phyloP scores from a whole-genome alignment of 1,140 invertebrate genomes.

The Oppia nitens region DNA sequence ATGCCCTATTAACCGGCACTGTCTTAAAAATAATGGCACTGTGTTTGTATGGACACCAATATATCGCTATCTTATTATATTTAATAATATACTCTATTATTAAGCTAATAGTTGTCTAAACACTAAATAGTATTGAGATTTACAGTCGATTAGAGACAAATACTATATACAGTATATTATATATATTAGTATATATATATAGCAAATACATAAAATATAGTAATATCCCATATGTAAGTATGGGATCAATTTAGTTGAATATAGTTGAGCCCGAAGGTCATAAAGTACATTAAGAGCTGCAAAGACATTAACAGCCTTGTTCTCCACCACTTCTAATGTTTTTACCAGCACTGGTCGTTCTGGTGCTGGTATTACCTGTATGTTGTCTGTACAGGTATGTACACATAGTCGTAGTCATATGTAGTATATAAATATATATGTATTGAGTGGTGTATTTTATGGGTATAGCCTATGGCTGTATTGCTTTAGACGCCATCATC shows the following conservation, averaged over 20 bases:
- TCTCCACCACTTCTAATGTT: background rate
- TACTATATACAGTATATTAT: no score
- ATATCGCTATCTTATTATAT: background rate
- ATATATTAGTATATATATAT: no score
- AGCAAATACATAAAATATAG: no score
- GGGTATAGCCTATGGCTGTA: background rate
- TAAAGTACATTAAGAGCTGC: background rate
- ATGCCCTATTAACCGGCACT: background rate
- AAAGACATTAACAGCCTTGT: background rate
- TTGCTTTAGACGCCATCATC: slow-evolving; percentile 10
- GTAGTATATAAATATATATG: background rate
- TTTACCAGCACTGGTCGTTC: no score
- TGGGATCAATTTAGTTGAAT: background rate
- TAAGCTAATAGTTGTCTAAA: no score
- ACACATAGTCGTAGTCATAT: background rate
- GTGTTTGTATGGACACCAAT: background rate
- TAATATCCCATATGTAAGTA: background rate
- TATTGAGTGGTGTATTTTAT: background rate
- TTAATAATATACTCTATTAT: no score
- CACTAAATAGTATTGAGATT: no score
- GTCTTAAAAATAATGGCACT: background rate
- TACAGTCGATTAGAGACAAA: no score
- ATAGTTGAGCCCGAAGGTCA: background rate
- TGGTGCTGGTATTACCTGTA: no score
- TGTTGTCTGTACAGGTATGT: no score